phyloP scores from a whole-genome alignment of 2,888 invertebrate genomes.

The Scaptomyza cyrtandrae region DNA sequence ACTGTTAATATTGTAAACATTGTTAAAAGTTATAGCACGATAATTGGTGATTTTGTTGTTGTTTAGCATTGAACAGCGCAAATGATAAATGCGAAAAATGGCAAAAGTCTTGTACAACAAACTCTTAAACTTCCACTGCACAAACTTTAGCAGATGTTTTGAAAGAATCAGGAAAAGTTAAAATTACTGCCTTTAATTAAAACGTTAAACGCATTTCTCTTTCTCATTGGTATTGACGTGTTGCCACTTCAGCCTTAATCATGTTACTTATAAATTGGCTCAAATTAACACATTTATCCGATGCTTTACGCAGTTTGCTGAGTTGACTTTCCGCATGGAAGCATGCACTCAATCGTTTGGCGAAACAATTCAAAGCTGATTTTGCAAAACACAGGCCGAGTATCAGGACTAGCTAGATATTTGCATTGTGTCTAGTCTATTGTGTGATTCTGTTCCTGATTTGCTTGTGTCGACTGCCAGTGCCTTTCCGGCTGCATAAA shows the following conservation, averaged over 20 bases:
- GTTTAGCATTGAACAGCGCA: neutral
- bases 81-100: slow-evolving; percentile 22
- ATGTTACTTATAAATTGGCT: neutral
- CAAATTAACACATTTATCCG: neutral
- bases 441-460: slow-evolving; percentile 20
- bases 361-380: slow-evolving; percentile 13
- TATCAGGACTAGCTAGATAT: slow-evolving; percentile 25
- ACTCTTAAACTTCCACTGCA: slow-evolving; percentile 1
- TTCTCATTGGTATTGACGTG: neutral
- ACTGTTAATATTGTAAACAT: neutral
- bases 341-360: slow-evolving; percentile 13
- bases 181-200: slow-evolving; percentile 37
- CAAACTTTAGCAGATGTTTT: slow-evolving; percentile 19
- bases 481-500: slow-evolving; percentile 38
- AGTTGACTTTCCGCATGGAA: neutral
- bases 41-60: slow-evolving; percentile 12
- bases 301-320: neutral
- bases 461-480: slow-evolving; percentile 22
- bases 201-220: slow-evolving; percentile 5
- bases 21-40: slow-evolving; percentile 16
- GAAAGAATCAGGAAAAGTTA: slow-evolving; percentile 22
- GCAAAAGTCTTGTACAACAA: slow-evolving; percentile 8
- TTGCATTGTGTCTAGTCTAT: slow-evolving; percentile 17
- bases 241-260: neutral
- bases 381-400: slow-evolving; percentile 13